Evolutionary conservation across 2,888 invertebrate species (phyloP).

Genomic region (Drosophila greeni): DNA sequence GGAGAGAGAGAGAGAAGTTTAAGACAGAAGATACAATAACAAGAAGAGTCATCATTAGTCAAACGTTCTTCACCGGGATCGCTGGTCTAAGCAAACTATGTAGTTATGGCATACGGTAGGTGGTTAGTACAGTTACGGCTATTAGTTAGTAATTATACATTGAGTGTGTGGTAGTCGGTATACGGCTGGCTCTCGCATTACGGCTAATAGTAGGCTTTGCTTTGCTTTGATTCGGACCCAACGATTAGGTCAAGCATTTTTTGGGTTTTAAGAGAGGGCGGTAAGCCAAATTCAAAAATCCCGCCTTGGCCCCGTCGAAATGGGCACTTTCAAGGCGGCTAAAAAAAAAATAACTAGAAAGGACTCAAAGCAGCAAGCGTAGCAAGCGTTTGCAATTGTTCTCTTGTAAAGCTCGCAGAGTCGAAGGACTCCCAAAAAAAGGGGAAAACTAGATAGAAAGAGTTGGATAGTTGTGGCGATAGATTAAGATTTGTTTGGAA

Average conservation of each 20-base stretch:
- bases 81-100: constrained; percentile 62
- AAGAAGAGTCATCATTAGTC: constrained; percentile 72
- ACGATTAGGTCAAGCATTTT: constrained; percentile 7
- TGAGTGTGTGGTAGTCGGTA: constrained; percentile 27
- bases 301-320: constrained; percentile 19
- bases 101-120: constrained; percentile 51
- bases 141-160: constrained; percentile 39
- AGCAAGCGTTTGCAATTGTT: constrained; percentile 23
- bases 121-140: constrained; percentile 46
- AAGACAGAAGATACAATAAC: constrained; percentile 72
- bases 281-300: constrained; percentile 5
- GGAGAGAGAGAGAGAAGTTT: constrained; percentile 63
- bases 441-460: constrained; percentile 10
- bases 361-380: constrained; percentile 35
- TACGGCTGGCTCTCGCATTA: constrained; percentile 4
- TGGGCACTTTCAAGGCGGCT: constrained; percentile 13
- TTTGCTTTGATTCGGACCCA: constrained; percentile 17
- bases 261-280: not conserved
- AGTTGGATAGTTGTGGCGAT: constrained; percentile 18
- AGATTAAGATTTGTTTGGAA: constrained; percentile 16
- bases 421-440: constrained; percentile 1
- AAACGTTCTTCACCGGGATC: constrained; percentile 63
- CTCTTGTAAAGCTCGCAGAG: constrained; percentile 19
- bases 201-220: constrained; percentile 16
- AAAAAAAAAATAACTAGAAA: not conserved